Evolutionary conservation across 2,797 vertebrate genomes (phyloP).

Genomic region (Poecilia velifera): DNA sequence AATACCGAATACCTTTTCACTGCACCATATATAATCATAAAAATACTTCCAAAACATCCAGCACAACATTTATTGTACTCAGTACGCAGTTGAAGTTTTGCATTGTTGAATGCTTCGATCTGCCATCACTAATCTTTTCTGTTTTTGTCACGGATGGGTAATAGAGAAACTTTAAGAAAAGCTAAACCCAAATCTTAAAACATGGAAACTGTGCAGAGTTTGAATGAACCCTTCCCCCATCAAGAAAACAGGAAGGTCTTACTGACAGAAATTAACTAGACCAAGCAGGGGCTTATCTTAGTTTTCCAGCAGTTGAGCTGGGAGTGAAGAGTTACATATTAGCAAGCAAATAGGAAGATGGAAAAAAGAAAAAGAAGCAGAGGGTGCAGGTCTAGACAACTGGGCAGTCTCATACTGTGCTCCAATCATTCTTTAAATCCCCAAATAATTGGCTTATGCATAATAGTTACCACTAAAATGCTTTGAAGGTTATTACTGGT

Average conservation of each 20-base stretch:
- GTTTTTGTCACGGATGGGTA: not conserved
- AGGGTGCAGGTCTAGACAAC: constrained; percentile 41
- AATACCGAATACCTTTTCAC: not conserved
- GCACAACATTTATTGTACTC: not conserved
- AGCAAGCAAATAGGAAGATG: constrained; percentile 46
- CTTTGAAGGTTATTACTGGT: constrained; percentile 37
- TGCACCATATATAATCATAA: not conserved
- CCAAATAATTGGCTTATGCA: constrained; percentile 37
- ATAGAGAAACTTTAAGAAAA: not conserved
- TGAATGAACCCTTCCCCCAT: constrained; percentile 32
- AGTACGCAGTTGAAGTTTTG: not conserved
- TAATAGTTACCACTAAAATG: constrained; percentile 38
- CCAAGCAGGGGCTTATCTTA: constrained; percentile 67
- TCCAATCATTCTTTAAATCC: constrained; percentile 37
- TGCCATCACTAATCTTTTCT: not conserved
- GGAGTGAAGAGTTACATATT: constrained; percentile 70
- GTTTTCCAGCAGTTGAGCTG: constrained; percentile 54
- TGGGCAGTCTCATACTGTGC: constrained; percentile 35
- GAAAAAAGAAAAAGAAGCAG: constrained; percentile 28
- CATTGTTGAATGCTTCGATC: not conserved
- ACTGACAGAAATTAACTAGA: constrained; percentile 58
- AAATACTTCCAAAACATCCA: not conserved
- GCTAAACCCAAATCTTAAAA: not conserved
- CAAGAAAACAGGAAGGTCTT: constrained; percentile 53
- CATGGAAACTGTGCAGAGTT: constrained; percentile 25